phyloP scores from a whole-genome alignment of 53 echinoderm and acorn worm genomes.

The Temnopleurus reevesii region DNA sequence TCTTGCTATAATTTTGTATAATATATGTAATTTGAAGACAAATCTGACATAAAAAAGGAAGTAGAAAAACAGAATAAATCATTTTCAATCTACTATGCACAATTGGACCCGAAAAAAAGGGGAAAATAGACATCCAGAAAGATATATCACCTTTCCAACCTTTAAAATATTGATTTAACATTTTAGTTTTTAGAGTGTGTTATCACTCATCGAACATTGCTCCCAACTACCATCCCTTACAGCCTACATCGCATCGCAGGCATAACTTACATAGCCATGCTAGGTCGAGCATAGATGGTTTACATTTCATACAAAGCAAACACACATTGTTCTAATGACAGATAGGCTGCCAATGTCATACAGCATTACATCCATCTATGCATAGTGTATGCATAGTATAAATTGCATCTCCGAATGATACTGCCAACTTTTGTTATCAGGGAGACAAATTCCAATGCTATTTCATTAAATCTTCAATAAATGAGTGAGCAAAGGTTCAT shows the following conservation, averaged over 20 bases:
- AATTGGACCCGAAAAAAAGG: too few relatives aligned
- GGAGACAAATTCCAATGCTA: too few relatives aligned
- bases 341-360: not conserved
- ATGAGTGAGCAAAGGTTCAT: not conserved
- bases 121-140: too few relatives aligned
- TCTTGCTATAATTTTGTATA: too few relatives aligned
- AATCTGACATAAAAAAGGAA: too few relatives aligned
- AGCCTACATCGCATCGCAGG: not conserved
- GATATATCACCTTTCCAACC: too few relatives aligned
- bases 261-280: conserved; percentile 9
- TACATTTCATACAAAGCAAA: not conserved
- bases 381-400: not conserved
- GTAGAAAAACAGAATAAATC: too few relatives aligned
- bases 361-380: not conserved
- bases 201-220: not conserved
- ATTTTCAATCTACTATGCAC: too few relatives aligned
- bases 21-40: too few relatives aligned
- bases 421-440: not conserved
- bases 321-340: conserved; percentile 6
- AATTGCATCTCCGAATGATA: not conserved
- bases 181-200: too few relatives aligned
- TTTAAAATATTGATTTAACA: too few relatives aligned
- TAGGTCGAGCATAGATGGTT: not conserved
- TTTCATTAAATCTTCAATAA: too few relatives aligned
- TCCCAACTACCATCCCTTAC: not conserved